Evolutionary conservation across 2,797 vertebrate species (phyloP).

Genomic region (Tragelaphus oryx): DNA sequence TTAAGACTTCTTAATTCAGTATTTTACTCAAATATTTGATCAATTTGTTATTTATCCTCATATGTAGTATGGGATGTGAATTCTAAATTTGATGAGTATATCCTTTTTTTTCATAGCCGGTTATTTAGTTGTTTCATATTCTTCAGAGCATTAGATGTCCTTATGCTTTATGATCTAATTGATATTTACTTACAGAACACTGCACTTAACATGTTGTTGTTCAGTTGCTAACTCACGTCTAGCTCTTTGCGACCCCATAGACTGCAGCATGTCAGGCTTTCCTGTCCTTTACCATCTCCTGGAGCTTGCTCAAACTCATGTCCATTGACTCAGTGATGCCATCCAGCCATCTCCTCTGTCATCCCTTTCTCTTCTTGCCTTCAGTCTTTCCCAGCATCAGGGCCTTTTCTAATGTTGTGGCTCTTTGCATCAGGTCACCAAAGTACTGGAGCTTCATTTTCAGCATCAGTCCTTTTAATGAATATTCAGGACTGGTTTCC

Average conservation of each 20-base stretch:
- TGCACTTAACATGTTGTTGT: background rate
- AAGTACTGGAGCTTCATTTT: background rate
- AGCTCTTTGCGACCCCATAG: background rate
- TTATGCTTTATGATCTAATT: background rate
- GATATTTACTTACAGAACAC: background rate
- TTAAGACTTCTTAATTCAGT: background rate
- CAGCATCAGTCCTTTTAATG: background rate
- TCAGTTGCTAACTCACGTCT: background rate
- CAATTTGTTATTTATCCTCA: background rate
- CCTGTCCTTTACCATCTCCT: background rate
- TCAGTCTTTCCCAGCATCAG: background rate
- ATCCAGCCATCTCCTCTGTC: background rate
- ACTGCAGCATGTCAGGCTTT: background rate
- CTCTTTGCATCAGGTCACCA: background rate
- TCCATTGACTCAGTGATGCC: background rate
- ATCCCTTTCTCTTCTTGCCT: background rate
- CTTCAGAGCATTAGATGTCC: background rate
- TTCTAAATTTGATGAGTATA: background rate
- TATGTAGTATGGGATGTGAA: background rate
- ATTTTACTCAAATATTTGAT: background rate
- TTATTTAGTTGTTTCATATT: background rate
- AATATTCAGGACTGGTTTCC: background rate
- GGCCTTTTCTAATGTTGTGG: background rate
- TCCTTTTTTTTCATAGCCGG: background rate
- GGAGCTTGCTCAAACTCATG: background rate